These are phyloP conservation scores for Thelaira solivaga DNA, from an alignment of 2,888 invertebrate species.

Conservation along the genomic window DNA sequence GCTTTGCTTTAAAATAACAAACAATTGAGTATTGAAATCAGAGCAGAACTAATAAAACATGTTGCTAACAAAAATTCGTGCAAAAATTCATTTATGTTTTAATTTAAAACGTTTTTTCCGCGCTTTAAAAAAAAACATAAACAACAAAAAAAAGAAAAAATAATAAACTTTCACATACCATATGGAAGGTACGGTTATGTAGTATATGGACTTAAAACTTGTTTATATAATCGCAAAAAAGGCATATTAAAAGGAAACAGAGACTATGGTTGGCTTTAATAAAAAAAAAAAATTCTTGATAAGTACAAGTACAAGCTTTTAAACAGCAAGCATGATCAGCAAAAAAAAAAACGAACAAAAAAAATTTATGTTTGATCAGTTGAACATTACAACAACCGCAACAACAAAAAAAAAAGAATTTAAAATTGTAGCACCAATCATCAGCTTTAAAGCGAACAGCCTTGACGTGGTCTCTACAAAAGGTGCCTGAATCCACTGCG, in stretches of 20 bases:
- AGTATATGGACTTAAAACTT: constrained; percentile 6
- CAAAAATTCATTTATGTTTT: constrained; percentile 50
- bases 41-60: constrained; percentile 56
- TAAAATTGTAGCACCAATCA: constrained; percentile 6
- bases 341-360: neutral
- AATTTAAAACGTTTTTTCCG: neutral
- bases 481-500: constrained; percentile 5
- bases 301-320: constrained; percentile 33
- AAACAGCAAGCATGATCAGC: neutral
- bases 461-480: constrained; percentile 51
- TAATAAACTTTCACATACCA: constrained; percentile 54
- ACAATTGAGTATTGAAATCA: constrained; percentile 22
- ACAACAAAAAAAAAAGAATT: constrained; percentile 22
- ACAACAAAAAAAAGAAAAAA: constrained; percentile 10
- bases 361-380: constrained; percentile 36
- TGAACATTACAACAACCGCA: neutral
- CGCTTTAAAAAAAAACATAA: neutral
- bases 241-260: constrained; percentile 41
- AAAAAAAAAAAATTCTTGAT: constrained; percentile 38
- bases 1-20: neutral
- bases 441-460: constrained; percentile 32
- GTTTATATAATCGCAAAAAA: constrained; percentile 26
- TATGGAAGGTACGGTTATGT: neutral
- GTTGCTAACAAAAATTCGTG: constrained; percentile 54
- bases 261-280: constrained; percentile 13